Evolutionary conservation across 2,113 vertebrate species (phyloP).

Genomic region (Rhagologus leucostigma): DNA sequence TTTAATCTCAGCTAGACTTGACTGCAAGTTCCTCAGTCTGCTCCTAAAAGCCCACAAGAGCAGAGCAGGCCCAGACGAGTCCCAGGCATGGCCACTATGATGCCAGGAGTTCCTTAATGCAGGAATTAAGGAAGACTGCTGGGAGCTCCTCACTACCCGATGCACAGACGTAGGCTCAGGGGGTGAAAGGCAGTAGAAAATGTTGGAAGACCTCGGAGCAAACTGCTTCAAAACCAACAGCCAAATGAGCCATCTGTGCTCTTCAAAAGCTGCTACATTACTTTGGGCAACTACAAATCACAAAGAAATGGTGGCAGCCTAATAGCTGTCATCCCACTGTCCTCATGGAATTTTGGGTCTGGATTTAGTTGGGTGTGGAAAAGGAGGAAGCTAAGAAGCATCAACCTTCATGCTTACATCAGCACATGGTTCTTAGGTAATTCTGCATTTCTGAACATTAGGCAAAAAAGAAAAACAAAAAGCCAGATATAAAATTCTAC

Average conservation of each 20-base stretch:
- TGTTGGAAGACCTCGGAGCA: not conserved
- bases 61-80: not conserved
- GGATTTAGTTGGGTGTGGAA: not conserved
- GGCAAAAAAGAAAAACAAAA: not conserved
- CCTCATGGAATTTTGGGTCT: not conserved
- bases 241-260: not conserved
- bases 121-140: not conserved
- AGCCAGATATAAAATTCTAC: not conserved
- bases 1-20: not conserved
- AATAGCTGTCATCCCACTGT: not conserved
- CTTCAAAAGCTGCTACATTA: not conserved
- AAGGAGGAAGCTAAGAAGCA: not conserved
- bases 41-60: not conserved
- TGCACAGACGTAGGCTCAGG: fast-evolving
- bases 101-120: not conserved
- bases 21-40: not conserved
- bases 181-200: not conserved
- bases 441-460: not conserved
- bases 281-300: not conserved
- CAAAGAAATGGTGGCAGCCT: not conserved
- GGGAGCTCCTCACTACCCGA: not conserved
- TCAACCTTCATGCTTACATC: not conserved
- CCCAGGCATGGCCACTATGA: fast-evolving
- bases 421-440: not conserved
- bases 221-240: not conserved